Percentiles rank a stretch among this genome's conserved stretches.
These are phyloP conservation scores for Lycocorax pyrrhopterus DNA, from an alignment of 2,113 vertebrate genomes.

Conservation along the genomic window DNA sequence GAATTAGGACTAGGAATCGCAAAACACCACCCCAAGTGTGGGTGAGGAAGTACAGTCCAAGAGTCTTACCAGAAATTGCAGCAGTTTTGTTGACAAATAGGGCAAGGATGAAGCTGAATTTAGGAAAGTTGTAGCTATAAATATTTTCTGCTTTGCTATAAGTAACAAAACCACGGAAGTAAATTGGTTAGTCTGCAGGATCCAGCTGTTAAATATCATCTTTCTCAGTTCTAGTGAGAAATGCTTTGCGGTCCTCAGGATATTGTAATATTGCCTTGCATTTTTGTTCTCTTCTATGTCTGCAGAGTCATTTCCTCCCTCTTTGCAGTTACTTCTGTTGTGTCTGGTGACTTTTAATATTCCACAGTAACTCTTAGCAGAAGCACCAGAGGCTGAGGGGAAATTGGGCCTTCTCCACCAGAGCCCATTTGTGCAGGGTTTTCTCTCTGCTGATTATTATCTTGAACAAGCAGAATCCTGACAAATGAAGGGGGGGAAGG, in stretches of 20 bases:
- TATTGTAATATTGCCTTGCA: background rate
- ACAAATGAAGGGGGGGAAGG: background rate
- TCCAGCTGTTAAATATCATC: background rate
- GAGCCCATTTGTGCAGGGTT: background rate
- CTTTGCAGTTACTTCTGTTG: background rate
- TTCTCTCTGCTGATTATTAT: slow-evolving; percentile 1
- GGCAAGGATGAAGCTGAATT: background rate
- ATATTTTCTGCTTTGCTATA: background rate
- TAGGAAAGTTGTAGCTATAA: background rate
- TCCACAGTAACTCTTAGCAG: background rate
- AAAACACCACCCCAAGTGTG: background rate
- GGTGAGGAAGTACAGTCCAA: background rate
- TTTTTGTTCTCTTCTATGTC: background rate
- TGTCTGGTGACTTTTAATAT: background rate
- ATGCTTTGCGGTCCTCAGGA: background rate
- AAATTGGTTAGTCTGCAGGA: background rate
- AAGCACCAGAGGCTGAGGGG: background rate
- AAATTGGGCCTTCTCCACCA: background rate
- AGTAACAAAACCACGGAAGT: background rate
- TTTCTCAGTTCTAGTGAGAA: background rate
- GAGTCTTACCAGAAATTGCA: background rate
- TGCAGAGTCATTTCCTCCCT: background rate
- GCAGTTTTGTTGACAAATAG: background rate
- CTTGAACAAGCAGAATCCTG: background rate
- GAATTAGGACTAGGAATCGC: background rate